Evolutionary conservation across 2,113 vertebrate genomes (phyloP).

Genomic region (Taxidea taxus): DNA sequence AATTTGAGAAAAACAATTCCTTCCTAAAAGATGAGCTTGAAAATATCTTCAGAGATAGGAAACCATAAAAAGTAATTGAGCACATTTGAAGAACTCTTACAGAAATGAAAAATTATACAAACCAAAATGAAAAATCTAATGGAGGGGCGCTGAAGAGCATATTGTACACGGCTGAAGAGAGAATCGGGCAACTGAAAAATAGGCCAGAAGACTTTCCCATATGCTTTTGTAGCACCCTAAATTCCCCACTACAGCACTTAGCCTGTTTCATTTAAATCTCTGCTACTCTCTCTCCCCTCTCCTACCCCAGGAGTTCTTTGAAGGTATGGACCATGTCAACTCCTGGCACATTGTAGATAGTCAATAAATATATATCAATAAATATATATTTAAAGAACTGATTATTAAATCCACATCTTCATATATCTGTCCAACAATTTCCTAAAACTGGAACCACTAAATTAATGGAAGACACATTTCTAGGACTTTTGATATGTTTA

Average conservation of each 20-base stretch:
- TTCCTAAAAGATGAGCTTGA: not conserved
- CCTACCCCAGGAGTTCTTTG: not conserved
- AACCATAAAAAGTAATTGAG: constrained; percentile 4
- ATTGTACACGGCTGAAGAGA: not conserved
- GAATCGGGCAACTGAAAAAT: not conserved
- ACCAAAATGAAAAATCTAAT: constrained; percentile 26
- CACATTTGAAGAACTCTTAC: not conserved
- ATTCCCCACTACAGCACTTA: not conserved
- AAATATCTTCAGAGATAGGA: not conserved
- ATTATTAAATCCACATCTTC: not conserved
- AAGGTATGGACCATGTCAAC: not conserved
- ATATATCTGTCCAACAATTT: constrained; percentile 11
- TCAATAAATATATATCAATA: not conserved
- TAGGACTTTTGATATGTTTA: not conserved
- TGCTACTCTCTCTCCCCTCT: not conserved
- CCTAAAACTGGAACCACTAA: not conserved
- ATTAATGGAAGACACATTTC: not conserved
- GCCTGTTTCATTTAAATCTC: not conserved
- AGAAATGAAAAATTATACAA: not conserved
- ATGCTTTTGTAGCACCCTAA: not conserved
- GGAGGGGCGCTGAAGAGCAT: not conserved
- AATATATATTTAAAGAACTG: not conserved
- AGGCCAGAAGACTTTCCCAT: not conserved
- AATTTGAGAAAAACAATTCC: constrained; percentile 35
- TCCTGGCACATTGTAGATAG: not conserved